Conservation (phyloP, 2,888 invertebrate genomes). For the Fragum whitleyi region DNA sequence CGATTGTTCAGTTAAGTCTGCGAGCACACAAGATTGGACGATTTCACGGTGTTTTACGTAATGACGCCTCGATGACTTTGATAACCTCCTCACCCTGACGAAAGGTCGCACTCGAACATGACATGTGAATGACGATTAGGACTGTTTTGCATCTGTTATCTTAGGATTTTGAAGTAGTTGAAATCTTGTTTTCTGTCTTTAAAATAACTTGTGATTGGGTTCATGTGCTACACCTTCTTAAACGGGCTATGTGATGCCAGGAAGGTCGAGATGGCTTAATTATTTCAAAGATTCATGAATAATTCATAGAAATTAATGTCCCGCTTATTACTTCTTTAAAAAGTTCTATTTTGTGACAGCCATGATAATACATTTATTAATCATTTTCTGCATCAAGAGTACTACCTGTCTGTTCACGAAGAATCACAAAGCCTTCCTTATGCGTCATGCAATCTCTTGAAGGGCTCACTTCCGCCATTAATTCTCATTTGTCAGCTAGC, state of each 20-base stretch:
- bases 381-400: conserved; percentile 26
- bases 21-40: conserved; percentile 20
- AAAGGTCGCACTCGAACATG: conserved; percentile 32
- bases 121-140: conserved; percentile 30
- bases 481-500: conserved; percentile 37
- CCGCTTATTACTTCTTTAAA: conserved; percentile 30
- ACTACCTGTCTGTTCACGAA: conserved; percentile 35
- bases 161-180: conserved; percentile 28
- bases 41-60: conserved; percentile 29
- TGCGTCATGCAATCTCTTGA: conserved; percentile 27
- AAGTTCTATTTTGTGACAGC: conserved; percentile 18
- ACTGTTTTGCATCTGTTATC: conserved; percentile 41
- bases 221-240: conserved; percentile 21
- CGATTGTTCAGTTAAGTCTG: conserved; percentile 15
- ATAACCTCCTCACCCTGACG: conserved; percentile 19
- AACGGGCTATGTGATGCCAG: conserved; percentile 21
- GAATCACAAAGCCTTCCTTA: conserved; percentile 30
- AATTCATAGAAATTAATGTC: conserved; percentile 37
- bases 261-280: conserved; percentile 41
- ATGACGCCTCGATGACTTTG: conserved; percentile 3
- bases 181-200: conserved; percentile 27
- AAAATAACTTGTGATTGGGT: conserved; percentile 26
- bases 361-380: conserved; percentile 38
- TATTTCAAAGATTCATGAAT: conserved; percentile 49
- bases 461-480: conserved; percentile 32